phyloP scores from a whole-genome alignment of 2,113 vertebrate species.

The Clarias gariepinus region DNA sequence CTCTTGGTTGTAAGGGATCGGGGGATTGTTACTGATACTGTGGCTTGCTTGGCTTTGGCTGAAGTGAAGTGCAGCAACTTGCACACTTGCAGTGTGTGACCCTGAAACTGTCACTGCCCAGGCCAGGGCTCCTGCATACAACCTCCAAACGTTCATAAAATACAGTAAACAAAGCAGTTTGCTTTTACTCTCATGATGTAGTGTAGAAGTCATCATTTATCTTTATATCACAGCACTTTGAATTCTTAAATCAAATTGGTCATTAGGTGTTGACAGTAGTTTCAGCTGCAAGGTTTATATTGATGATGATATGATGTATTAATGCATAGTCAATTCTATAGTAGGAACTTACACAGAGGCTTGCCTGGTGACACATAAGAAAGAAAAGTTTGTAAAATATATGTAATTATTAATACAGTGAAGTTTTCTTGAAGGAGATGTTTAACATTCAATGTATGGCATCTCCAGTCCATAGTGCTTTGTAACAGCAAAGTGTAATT shows the following conservation, averaged over 20 bases:
- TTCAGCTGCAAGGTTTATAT: not conserved
- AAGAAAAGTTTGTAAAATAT: too few relatives aligned
- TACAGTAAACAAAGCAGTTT: not conserved
- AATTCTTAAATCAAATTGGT: not conserved
- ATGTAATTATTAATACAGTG: not conserved
- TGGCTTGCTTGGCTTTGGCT: conserved; percentile 77
- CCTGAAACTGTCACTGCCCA: conserved; percentile 59
- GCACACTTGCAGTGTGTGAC: conserved; percentile 69
- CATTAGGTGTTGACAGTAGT: not conserved
- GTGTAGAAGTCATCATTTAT: not conserved
- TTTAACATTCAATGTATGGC: not conserved
- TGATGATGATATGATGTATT: not conserved
- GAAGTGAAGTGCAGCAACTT: conserved; percentile 69
- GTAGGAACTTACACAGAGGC: too few relatives aligned
- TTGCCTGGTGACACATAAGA: too few relatives aligned
- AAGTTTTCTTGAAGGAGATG: not conserved
- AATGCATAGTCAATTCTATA: too few relatives aligned
- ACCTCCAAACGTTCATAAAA: not conserved
- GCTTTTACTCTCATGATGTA: not conserved
- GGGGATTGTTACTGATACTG: conserved; percentile 55
- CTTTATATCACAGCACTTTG: not conserved
- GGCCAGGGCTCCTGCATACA: conserved; percentile 46
- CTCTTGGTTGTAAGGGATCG: not conserved
- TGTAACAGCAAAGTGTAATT: not conserved
- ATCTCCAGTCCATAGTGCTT: not conserved